Conservation (phyloP, 2,797 vertebrate genomes). For the Oryzias dopingdopingensis region DNA sequence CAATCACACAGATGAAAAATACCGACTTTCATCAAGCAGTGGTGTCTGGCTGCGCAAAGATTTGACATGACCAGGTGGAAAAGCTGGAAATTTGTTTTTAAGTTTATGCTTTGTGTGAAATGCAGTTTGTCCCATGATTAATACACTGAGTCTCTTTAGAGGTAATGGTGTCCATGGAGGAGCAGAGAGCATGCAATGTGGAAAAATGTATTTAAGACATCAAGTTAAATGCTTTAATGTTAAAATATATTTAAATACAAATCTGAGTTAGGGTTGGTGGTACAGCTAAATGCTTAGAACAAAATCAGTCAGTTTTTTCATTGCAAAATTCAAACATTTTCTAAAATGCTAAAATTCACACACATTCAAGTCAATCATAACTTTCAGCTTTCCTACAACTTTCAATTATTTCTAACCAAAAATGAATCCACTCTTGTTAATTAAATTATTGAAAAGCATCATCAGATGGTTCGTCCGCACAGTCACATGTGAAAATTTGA, state of each 20-base stretch:
- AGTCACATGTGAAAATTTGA: too few species aligned
- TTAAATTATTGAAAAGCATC: too few species aligned
- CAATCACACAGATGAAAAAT: conserved; percentile 61
- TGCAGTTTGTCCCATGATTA: conserved; percentile 39
- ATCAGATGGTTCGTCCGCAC: too few species aligned
- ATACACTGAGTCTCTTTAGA: conserved; percentile 32
- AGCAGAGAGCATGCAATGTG: conserved; percentile 46
- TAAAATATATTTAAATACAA: conserved; percentile 15
- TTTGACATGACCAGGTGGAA: conserved; percentile 47
- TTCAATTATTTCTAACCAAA: too few species aligned
- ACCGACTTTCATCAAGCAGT: conserved; percentile 62
- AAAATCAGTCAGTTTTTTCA: too few species aligned
- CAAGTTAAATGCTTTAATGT: conserved; percentile 60
- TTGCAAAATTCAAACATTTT: too few species aligned
- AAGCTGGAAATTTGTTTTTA: conserved; percentile 51
- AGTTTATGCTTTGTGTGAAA: conserved; percentile 45
- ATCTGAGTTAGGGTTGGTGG: too few species aligned
- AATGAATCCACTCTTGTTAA: too few species aligned
- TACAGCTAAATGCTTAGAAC: too few species aligned
- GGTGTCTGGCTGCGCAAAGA: conserved; percentile 52
- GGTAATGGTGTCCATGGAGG: conserved; percentile 20
- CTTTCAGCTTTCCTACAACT: too few species aligned
- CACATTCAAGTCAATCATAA: too few species aligned
- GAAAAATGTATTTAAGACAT: conserved; percentile 36
- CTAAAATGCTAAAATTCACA: too few species aligned